phyloP scores from a whole-genome alignment of 1,140 invertebrate species.

The Harlomillsia oculata region DNA sequence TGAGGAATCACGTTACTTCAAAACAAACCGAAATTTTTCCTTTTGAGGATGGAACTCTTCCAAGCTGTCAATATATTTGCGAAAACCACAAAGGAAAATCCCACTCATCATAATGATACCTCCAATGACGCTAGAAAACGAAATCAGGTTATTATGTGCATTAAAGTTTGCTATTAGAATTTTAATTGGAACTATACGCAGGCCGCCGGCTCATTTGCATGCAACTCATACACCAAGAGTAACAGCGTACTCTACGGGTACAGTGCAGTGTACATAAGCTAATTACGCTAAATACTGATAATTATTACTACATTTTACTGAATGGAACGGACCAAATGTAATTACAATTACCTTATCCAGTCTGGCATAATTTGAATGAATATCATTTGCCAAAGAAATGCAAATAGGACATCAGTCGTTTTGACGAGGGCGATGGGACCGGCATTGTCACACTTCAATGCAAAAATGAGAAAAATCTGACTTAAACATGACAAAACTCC shows the following conservation, averaged over 20 bases:
- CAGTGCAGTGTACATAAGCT: neutral
- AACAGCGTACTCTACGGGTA: neutral
- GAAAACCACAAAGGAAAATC: slow-evolving; percentile 29
- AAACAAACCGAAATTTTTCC: slow-evolving; percentile 24
- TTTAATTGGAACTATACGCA: no score
- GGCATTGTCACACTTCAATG: slow-evolving; percentile 29
- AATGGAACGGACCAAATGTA: neutral
- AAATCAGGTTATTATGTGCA: neutral
- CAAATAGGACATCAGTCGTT: slow-evolving; percentile 32
- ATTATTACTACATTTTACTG: neutral
- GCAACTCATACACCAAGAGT: neutral
- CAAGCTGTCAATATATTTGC: slow-evolving; percentile 27
- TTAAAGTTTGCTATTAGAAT: no score
- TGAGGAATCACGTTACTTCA: slow-evolving; percentile 19
- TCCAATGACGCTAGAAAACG: slow-evolving; percentile 21
- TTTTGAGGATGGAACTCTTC: slow-evolving; percentile 13
- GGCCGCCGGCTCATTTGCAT: no score
- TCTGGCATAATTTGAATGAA: slow-evolving; percentile 24
- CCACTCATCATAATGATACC: slow-evolving; percentile 28
- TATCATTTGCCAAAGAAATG: slow-evolving; percentile 32
- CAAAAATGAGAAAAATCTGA: slow-evolving; percentile 35
- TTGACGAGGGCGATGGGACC: slow-evolving; percentile 32
- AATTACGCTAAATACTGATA: neutral
- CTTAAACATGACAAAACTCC: slow-evolving; percentile 26
- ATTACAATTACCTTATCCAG: slow-evolving; percentile 18